Evolutionary conservation across 2,797 vertebrate species (phyloP).

Genomic region (Gymnothorax reevesii): DNA sequence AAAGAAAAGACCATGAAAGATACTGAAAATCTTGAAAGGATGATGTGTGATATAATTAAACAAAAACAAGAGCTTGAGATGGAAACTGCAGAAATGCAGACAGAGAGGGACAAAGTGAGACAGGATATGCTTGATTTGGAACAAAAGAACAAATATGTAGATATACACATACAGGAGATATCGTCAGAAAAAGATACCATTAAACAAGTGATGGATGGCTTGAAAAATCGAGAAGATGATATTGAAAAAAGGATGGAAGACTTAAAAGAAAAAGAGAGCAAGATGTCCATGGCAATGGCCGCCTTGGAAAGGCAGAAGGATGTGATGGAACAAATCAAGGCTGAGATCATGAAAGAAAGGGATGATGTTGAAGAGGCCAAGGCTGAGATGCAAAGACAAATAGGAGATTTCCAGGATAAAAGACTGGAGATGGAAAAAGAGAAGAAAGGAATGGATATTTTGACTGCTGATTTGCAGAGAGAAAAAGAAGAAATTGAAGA

Average conservation of each 20-base stretch:
- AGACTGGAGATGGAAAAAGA: conserved; percentile 36
- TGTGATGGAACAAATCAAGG: background rate
- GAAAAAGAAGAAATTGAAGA: conserved; percentile 46
- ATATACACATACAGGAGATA: background rate
- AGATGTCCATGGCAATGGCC: conserved; percentile 25
- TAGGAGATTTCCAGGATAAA: conserved; percentile 53
- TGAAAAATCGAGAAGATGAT: background rate
- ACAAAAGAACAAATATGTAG: conserved; percentile 8
- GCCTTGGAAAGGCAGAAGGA: conserved; percentile 28
- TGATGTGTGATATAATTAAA: background rate
- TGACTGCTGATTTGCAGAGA: too few relatives aligned
- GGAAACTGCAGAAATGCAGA: too few relatives aligned
- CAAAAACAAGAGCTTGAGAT: background rate
- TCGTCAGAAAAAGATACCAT: background rate
- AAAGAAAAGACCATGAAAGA: conserved; percentile 16
- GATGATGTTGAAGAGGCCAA: background rate
- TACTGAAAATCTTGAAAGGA: background rate
- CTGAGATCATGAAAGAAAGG: background rate
- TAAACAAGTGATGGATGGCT: background rate
- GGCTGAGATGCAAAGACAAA: conserved; percentile 50
- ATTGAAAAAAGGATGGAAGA: background rate
- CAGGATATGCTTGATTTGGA: background rate
- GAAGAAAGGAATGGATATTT: conserved; percentile 11
- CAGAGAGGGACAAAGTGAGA: background rate
- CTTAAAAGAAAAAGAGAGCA: conserved; percentile 3